Conservation (phyloP, 2,888 invertebrate species). For the Trissoscelio sp. region DNA sequence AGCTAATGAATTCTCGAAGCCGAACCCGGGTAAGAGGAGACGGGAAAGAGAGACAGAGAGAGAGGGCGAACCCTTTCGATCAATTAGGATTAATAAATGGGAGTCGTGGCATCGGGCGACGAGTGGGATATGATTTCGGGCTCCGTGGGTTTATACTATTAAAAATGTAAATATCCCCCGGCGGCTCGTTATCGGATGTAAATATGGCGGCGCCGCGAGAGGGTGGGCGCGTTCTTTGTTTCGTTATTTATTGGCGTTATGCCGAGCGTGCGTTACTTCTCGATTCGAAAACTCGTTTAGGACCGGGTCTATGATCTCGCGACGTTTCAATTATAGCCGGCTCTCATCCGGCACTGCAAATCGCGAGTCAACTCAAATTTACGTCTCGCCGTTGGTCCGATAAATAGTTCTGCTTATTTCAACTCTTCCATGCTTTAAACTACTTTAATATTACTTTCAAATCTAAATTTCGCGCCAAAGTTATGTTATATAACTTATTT, state of each 20-base stretch:
- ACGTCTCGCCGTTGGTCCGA: constrained; percentile 36
- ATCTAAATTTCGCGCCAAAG: no score
- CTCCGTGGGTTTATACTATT: constrained; percentile 81
- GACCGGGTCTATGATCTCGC: constrained; percentile 63
- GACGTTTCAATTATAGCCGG: constrained; percentile 69
- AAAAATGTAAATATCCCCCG: constrained; percentile 83
- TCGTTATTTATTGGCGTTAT: constrained; percentile 80
- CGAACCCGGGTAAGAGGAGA: not conserved
- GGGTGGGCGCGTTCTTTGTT: constrained; percentile 77
- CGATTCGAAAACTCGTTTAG: constrained; percentile 64
- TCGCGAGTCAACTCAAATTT: constrained; percentile 48
- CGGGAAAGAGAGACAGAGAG: constrained; percentile 14
- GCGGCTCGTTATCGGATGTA: constrained; percentile 83
- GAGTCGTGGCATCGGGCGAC: constrained; percentile 72
- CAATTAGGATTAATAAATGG: constrained; percentile 83
- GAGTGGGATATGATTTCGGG: constrained; percentile 71
- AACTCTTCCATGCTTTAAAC: not conserved
- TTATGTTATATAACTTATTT: no score
- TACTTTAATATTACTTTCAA: no score
- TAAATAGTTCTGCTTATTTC: constrained; percentile 8
- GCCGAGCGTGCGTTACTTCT: constrained; percentile 59
- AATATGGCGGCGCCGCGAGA: constrained; percentile 77
- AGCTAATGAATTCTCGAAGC: constrained; percentile 50
- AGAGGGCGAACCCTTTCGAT: constrained; percentile 77
- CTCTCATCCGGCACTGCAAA: constrained; percentile 41